Conservation (phyloP, 2,797 vertebrate genomes). For the Eupleurogrammus muticus region DNA sequence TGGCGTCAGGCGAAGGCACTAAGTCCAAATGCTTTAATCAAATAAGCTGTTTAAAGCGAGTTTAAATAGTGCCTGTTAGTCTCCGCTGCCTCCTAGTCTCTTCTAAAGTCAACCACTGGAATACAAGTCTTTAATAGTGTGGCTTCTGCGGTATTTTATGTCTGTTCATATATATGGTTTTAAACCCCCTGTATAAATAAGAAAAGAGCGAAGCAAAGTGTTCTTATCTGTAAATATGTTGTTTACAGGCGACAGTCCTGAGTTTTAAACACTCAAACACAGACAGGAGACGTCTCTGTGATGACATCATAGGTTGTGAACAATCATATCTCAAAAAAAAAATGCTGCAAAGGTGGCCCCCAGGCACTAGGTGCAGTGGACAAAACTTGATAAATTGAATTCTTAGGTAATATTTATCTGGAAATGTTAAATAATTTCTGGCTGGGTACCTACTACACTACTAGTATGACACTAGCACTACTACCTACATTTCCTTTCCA, state of each 20-base stretch:
- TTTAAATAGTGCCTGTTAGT: constrained; percentile 56
- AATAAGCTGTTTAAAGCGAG: constrained; percentile 69
- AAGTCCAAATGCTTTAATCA: constrained; percentile 71
- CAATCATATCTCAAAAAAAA: constrained; percentile 30
- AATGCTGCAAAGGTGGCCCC: too few species aligned
- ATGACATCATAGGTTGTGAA: constrained; percentile 31
- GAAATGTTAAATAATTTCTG: too few species aligned
- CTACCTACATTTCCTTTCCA: too few species aligned
- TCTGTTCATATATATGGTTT: constrained; percentile 44
- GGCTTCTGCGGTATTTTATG: constrained; percentile 1
- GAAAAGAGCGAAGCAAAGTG: constrained; percentile 23
- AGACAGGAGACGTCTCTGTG: constrained; percentile 30
- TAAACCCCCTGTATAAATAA: constrained; percentile 37
- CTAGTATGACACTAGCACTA: too few species aligned
- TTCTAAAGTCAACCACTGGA: constrained; percentile 34
- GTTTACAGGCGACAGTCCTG: constrained; percentile 35
- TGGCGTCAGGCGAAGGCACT: constrained; percentile 65
- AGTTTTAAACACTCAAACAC: constrained; percentile 33
- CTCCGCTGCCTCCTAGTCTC: constrained; percentile 48
- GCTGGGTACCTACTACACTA: too few species aligned
- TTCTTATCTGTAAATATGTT: constrained; percentile 37
- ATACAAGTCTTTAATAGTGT: constrained; percentile 23
- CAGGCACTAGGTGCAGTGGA: too few species aligned
- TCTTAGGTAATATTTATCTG: too few species aligned
- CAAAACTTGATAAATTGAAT: too few species aligned